These are phyloP conservation scores for Drosophila serrata DNA, from an alignment of 1,140 invertebrate species.

Conservation along the genomic window DNA sequence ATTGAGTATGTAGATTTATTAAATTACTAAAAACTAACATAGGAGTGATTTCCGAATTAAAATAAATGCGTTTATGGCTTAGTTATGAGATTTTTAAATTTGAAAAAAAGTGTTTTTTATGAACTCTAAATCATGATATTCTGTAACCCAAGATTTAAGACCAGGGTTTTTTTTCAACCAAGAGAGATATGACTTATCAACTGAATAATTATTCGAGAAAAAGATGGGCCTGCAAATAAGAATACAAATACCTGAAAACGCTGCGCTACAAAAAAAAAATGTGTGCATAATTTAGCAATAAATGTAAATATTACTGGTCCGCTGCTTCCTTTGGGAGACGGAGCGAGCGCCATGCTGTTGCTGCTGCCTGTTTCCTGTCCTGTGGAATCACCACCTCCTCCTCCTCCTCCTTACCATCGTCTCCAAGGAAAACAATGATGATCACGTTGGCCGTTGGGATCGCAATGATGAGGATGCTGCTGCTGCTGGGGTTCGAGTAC, in stretches of 20 bases:
- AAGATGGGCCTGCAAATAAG: conserved; percentile 51
- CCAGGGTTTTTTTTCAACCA: background rate
- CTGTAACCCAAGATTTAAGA: no score
- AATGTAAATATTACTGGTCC: conserved; percentile 82
- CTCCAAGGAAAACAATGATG: conserved; percentile 24
- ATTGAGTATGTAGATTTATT: no score
- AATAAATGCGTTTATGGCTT: no score
- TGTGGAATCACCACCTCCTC: conserved; percentile 15
- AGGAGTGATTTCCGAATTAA: no score
- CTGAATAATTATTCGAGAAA: conserved; percentile 42
- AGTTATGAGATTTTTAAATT: no score
- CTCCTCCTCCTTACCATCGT: background rate
- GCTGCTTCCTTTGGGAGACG: conserved; percentile 81
- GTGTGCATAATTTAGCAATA: conserved; percentile 83
- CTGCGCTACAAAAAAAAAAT: conserved; percentile 42
- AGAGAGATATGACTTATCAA: conserved; percentile 35
- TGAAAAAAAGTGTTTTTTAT: no score
- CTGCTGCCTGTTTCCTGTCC: conserved; percentile 49
- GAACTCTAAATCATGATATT: no score
- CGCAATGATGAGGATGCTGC: conserved; percentile 53
- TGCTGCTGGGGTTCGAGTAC: conserved; percentile 18
- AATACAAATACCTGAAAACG: conserved; percentile 48
- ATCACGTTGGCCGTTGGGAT: conserved; percentile 25
- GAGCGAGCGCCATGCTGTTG: conserved; percentile 70
- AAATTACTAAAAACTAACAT: no score